Evolutionary conservation across 2,797 vertebrate genomes (phyloP), one percentile per base, ranked within the genome.

Genomic region (Steatocranus sp.): DNA sequence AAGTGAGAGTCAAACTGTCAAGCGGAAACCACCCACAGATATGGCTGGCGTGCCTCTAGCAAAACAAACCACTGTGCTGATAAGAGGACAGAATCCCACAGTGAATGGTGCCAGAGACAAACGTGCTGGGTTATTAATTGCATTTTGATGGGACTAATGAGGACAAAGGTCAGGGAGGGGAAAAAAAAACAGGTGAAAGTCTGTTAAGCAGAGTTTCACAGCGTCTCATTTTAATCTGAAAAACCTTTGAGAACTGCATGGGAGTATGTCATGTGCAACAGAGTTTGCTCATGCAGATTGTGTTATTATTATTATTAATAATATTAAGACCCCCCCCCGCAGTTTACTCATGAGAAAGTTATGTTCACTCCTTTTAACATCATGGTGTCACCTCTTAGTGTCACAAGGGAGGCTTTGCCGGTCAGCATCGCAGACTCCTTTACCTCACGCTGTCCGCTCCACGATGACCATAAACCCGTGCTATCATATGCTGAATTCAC

Each of bases 21-120:
- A 88, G 82, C 85, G 63, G 87, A 91, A 93, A 81, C 88, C 86
- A 41, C 89, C 90, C 91, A 93, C 91, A 92, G 91, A 94, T 91
- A 91, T 4, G 85, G 74, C 74, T 84, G 84, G 85, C 85, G 89
- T 88, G 84, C 87, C 88, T 86, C 80, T 78, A 90, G 83, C 75
- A 79, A 88, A 93, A 93, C 83, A 87, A 81, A 83, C 87, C 83
- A 49, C 76, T 79, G 73, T 63, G 70, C 83, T 83, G 92, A 94
- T 93, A 92, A 88, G 32, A 3, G 73, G 58, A 53, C 81, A 68
- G 86, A 79, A 90, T 90, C 88, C 87, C 85, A 86, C 86, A 83
- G 75, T 61, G 20, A 10, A 61, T 70, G 84, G 75, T 75, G 84
- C 46, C 48, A 54, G 58, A 84, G 74, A 78, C 34, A 23, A 36